These are phyloP conservation scores for Zonitis immaculata DNA, from an alignment of 2,888 invertebrate species.

Conservation along the genomic window DNA sequence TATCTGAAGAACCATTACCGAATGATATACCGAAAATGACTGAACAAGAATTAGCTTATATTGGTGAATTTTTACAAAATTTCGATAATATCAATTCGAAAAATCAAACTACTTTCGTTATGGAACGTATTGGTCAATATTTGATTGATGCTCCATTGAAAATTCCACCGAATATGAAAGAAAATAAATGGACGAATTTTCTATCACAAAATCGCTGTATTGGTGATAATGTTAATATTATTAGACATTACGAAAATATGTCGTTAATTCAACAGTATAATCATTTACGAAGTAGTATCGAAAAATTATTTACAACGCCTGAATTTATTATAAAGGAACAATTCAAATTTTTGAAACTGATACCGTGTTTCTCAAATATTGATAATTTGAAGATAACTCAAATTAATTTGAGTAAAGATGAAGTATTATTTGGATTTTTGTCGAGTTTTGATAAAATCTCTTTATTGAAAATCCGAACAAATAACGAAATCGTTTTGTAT, in stretches of 20 bases:
- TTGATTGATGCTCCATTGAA: constrained; percentile 70
- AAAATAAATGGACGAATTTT: constrained; percentile 75
- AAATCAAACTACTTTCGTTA: constrained; percentile 61
- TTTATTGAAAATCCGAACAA: neutral
- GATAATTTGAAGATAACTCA: constrained; percentile 50
- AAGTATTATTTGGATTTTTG: constrained; percentile 53
- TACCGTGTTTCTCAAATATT: constrained; percentile 43
- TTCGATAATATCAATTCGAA: constrained; percentile 58
- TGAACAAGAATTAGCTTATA: constrained; percentile 81
- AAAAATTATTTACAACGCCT: constrained; percentile 64
- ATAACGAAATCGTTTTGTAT: constrained; percentile 21
- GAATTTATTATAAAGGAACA: constrained; percentile 60
- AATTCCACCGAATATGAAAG: constrained; percentile 63
- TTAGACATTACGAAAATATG: constrained; percentile 67
- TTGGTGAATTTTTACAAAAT: constrained; percentile 84
- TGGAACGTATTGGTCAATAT: constrained; percentile 90
- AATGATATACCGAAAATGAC: constrained; percentile 79
- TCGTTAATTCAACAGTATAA: constrained; percentile 81
- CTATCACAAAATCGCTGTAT: constrained; percentile 70
- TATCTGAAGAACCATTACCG: constrained; percentile 79
- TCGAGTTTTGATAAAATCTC: constrained; percentile 33
- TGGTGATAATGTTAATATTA: constrained; percentile 64
- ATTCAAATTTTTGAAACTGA: constrained; percentile 55
- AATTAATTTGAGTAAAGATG: constrained; percentile 51
- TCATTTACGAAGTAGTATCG: constrained; percentile 61